phyloP scores from a whole-genome alignment of 2,113 vertebrate genomes.

The Macquaria ambigua region DNA sequence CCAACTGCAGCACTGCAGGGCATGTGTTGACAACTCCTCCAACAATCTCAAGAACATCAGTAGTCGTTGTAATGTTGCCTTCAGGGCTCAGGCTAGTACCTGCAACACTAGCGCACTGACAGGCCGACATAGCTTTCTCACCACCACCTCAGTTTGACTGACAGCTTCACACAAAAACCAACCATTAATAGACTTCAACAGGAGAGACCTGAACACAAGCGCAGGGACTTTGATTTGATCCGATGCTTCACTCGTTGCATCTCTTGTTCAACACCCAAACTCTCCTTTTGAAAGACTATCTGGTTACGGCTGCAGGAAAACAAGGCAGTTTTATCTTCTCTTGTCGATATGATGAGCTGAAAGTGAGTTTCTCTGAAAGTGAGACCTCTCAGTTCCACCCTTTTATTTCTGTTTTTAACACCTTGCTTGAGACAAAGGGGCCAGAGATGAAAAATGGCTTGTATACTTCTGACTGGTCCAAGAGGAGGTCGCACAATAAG shows the following conservation, averaged over 20 bases:
- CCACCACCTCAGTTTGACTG: conserved; percentile 59
- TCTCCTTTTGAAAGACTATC: conserved; percentile 57
- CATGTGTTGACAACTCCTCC: conserved; percentile 68
- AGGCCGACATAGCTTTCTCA: conserved; percentile 63
- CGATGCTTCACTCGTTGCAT: conserved; percentile 1
- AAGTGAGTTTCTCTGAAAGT: conserved; percentile 74
- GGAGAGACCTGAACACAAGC: conserved; percentile 22
- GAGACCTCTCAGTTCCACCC: conserved; percentile 53
- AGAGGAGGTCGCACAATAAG: conserved; percentile 60
- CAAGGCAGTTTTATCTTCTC: conserved; percentile 43
- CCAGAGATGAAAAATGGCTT: conserved; percentile 55
- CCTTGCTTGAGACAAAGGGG: conserved; percentile 60
- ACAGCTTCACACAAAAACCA: conserved; percentile 41
- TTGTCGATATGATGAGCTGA: conserved; percentile 59
- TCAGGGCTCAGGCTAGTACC: conserved; percentile 62
- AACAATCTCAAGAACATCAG: conserved; percentile 53
- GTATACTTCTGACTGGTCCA: conserved; percentile 36
- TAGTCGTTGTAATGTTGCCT: conserved; percentile 63
- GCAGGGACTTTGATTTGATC: conserved; percentile 15
- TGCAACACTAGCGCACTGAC: conserved; percentile 64
- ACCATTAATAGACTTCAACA: conserved; percentile 38
- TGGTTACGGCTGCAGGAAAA: conserved; percentile 51
- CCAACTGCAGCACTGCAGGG: conserved; percentile 46
- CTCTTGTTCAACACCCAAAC: conserved; percentile 40
- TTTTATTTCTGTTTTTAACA: conserved; percentile 66